Percentiles rank a stretch among this genome's conserved stretches.
Evolutionary conservation across 1,140 invertebrate species (phyloP).

Genomic region (Drosophila ironensis): DNA sequence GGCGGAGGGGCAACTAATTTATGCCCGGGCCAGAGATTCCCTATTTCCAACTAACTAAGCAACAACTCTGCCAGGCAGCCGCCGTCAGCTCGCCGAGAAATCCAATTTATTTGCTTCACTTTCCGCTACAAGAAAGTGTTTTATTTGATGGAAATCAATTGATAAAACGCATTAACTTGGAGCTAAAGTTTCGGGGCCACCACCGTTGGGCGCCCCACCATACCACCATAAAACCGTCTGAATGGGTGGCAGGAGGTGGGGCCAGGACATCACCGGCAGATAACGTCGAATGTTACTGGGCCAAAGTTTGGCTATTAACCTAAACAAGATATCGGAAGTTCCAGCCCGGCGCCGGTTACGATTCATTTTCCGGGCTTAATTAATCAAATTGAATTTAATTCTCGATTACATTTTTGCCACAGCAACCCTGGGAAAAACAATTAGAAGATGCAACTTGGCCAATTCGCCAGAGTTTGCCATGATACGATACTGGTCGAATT

Average conservation of each 20-base stretch:
- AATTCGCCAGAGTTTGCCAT: slow-evolving; percentile 16
- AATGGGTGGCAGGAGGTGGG: neutral
- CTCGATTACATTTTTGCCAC: neutral
- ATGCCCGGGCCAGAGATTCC: slow-evolving; percentile 39
- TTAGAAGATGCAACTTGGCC: slow-evolving; percentile 4
- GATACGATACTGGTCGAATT: slow-evolving; percentile 15
- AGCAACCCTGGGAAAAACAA: slow-evolving; percentile 9
- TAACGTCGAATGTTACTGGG: slow-evolving; percentile 51
- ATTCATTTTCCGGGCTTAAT: slow-evolving; percentile 66
- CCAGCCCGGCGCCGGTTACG: slow-evolving; percentile 47
- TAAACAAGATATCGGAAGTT: slow-evolving; percentile 27
- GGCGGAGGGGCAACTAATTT: slow-evolving; percentile 58
- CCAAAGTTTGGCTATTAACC: slow-evolving; percentile 34
- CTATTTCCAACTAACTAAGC: slow-evolving; percentile 41
- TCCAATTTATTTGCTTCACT: slow-evolving; percentile 74
- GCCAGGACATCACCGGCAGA: slow-evolving; percentile 13
- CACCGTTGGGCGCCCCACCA: neutral
- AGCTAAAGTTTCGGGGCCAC: slow-evolving; percentile 53
- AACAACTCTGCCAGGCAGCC: slow-evolving; percentile 25
- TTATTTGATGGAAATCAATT: slow-evolving; percentile 78
- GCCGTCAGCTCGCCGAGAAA: slow-evolving; percentile 18
- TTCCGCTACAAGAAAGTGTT: slow-evolving; percentile 66
- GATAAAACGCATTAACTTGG: slow-evolving; percentile 76
- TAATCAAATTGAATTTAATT: slow-evolving; percentile 69
- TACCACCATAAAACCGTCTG: slow-evolving; percentile 50